Evolutionary conservation across 2,113 vertebrate genomes (phyloP).

Genomic region (Euleptes europaea): DNA sequence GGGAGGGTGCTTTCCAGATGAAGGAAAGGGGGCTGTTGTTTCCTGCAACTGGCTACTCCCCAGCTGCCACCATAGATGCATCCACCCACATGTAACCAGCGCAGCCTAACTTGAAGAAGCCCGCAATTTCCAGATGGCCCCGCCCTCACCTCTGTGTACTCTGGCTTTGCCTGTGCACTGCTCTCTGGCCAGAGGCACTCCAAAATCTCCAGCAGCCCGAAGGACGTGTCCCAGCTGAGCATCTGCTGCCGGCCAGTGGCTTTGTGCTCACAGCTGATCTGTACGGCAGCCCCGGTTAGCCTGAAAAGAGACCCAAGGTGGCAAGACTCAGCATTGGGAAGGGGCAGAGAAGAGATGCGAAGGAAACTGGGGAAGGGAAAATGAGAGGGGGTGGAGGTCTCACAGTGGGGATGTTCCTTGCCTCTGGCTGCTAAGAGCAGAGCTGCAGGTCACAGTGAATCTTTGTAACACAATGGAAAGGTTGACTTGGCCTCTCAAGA

Average conservation of each 20-base stretch:
- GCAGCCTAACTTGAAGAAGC: too few relatives aligned
- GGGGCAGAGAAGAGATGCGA: neutral
- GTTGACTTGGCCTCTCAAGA: too few relatives aligned
- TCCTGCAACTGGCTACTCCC: neutral
- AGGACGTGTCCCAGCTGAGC: constrained; percentile 79
- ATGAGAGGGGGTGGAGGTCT: too few relatives aligned
- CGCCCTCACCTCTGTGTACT: constrained; percentile 82
- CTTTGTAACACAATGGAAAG: too few relatives aligned
- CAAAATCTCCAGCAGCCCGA: constrained; percentile 87
- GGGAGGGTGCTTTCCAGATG: neutral
- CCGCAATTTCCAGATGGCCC: too few relatives aligned
- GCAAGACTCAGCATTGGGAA: neutral
- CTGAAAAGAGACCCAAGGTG: constrained; percentile 51
- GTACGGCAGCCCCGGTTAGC: constrained; percentile 83
- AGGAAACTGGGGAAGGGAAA: too few relatives aligned
- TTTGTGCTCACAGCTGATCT: constrained; percentile 83
- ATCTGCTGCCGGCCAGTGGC: constrained; percentile 59
- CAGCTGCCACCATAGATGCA: neutral
- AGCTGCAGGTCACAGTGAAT: too few relatives aligned
- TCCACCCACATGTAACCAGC: neutral
- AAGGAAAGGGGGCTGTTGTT: neutral
- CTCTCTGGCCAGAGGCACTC: constrained; percentile 83
- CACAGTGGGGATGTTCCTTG: too few relatives aligned
- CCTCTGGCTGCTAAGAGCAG: too few relatives aligned
- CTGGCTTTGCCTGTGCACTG: constrained; percentile 9